Percentiles rank a stretch among this genome's conserved stretches.
Evolutionary conservation across 2,113 vertebrate species (phyloP).

Genomic region (Muscicapa adusta): DNA sequence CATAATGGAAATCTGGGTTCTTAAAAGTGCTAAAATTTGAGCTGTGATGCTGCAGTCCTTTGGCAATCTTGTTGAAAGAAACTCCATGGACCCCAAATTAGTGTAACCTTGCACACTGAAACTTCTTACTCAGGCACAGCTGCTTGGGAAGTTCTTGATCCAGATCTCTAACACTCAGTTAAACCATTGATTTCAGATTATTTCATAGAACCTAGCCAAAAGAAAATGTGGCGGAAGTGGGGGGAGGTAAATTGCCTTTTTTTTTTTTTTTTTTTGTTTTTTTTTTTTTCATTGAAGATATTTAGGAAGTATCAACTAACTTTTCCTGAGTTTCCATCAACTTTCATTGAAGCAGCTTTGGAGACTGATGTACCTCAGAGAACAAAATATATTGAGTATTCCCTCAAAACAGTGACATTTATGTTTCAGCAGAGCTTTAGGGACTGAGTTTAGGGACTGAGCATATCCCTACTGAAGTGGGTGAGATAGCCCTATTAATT

Average conservation of each 20-base stretch:
- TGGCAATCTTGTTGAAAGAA: neutral
- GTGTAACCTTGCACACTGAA: neutral
- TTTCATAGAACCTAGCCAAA: neutral
- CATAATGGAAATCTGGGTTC: neutral
- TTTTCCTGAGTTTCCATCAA: neutral
- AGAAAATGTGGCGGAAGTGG: neutral
- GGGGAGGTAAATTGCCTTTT: neutral
- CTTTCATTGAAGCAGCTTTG: neutral
- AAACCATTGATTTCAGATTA: neutral
- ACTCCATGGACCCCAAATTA: neutral
- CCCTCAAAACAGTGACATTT: slow-evolving; percentile 9
- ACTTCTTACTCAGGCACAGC: neutral
- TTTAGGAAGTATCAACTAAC: neutral
- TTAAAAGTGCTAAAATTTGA: neutral
- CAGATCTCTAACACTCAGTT: neutral
- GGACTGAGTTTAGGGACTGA: neutral
- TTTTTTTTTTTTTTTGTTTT: neutral
- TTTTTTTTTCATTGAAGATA: neutral
- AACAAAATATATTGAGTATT: slow-evolving; percentile 7
- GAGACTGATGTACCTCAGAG: neutral
- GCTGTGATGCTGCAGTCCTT: neutral
- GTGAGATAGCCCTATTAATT: neutral
- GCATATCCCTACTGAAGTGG: neutral
- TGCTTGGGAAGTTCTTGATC: neutral
- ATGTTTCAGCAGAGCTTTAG: neutral